Evolutionary conservation across 2,797 vertebrate genomes (phyloP).

Genomic region (Alectoris magna): DNA sequence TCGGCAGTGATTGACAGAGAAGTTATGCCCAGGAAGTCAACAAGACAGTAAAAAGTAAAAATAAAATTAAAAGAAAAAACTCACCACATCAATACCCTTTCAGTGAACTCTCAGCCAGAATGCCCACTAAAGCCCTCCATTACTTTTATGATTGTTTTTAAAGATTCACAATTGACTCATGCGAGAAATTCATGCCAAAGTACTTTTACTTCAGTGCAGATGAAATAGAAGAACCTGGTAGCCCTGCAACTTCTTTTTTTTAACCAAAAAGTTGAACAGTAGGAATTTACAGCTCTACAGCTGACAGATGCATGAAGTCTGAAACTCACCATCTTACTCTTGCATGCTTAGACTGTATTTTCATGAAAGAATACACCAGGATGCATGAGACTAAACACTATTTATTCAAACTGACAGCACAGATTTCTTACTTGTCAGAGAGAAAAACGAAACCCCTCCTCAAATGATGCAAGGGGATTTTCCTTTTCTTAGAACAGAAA

Average conservation of each 20-base stretch:
- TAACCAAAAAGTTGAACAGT: neutral
- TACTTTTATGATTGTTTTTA: neutral
- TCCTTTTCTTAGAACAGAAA: neutral
- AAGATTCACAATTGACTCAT: neutral
- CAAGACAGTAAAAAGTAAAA: neutral
- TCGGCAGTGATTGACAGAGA: neutral
- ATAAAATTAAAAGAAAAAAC: too few relatives aligned
- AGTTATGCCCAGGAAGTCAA: neutral
- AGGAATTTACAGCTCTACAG: neutral
- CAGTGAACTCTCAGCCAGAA: neutral
- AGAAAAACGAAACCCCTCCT: neutral
- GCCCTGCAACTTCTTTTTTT: neutral
- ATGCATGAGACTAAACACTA: neutral
- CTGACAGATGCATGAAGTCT: neutral
- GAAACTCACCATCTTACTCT: neutral
- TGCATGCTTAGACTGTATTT: neutral
- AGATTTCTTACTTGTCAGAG: neutral
- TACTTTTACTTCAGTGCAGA: neutral
- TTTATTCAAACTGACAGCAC: neutral
- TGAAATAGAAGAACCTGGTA: neutral
- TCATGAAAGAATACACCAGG: neutral
- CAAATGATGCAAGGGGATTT: neutral
- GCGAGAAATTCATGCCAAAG: neutral
- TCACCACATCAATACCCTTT: neutral
- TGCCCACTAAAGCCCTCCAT: neutral